Base-by-base conservation (phyloP, 2,797 vertebrate genomes). In the Phataginus tetradactyla region DNA sequence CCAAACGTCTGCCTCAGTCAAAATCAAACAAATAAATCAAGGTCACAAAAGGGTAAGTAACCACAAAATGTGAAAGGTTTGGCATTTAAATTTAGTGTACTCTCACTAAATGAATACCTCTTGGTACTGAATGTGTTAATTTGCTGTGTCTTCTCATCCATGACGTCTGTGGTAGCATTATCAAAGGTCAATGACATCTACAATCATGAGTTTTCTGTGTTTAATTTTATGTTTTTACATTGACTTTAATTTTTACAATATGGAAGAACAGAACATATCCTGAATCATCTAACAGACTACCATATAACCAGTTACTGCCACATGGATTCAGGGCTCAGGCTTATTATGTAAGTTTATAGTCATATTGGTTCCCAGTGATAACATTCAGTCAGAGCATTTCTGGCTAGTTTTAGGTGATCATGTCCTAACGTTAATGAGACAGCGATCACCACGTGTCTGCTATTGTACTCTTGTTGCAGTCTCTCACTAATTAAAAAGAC, bases 401-500 rank as follows among this genome's bases (percentile, higher is more conserved):
- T 88, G 34, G 3, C 27, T 88, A 10, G 61, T 18, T n/a, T 85
- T 86, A 92, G 95, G 74, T 86, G 88, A 83, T 96, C 42, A 15
- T 53, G 83, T 57, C 95, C 96, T 89, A 66, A 61, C 37, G 69
- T 84, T 96, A 96, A 95, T 80, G 45, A 89, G 91, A 91, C 78
- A 95, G 69, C 7, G 0, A 77, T 90, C 95, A 72, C 96, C 88
- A 23, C 27, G 61, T 71, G 42, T 74, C 94, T 96, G 68, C 81
- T 91, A 90, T 94, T 95, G 88, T 97, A 94, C 91, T 96, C 91
- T 77, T 77, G 29, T 91, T 97, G 84, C 79, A 97, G 96, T 97
- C 75, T 86, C 95, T 93, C 74, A 63, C 95, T 98, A 97, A 97
- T 97, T 97, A 95, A 77, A 87, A 96, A 97, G 96, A 97, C 91